A percentile compares a stretch with the other conserved stretches of the same genome.
Conservation (phyloP, 2,113 vertebrate species). For the Tragelaphus buxtoni region DNA sequence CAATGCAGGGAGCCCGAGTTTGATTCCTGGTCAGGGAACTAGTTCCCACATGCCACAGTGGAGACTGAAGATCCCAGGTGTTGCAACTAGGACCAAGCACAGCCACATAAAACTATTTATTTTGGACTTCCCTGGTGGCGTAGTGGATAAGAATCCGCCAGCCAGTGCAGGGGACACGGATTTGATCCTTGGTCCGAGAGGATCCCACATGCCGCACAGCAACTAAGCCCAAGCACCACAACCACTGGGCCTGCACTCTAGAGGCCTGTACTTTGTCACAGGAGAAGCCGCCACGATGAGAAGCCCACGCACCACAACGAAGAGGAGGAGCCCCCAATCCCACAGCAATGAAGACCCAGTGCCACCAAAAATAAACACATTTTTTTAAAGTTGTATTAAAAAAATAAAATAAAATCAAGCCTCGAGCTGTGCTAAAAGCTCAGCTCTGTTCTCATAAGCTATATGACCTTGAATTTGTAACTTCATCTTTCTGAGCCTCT, state of each 20-base stretch:
- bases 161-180: not conserved
- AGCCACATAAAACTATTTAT: not conserved
- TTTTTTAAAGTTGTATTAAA: not conserved
- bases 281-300: not conserved
- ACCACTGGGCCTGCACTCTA: accelerated
- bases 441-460: not conserved
- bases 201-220: not conserved
- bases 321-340: not conserved
- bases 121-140: not conserved
- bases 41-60: not conserved
- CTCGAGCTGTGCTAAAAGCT: accelerated
- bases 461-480: not conserved
- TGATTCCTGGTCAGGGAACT: not conserved
- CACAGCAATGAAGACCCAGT: not conserved
- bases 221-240: not conserved
- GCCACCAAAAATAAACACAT: not conserved
- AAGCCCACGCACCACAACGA: accelerated
- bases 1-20: not conserved
- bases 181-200: not conserved
- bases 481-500: not conserved
- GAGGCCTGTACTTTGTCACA: not conserved
- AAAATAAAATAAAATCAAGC: not conserved
- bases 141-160: not conserved
- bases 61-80: not conserved
- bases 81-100: not conserved